These are phyloP conservation scores for Euura saliciscinereae DNA, from an alignment of 1,140 invertebrate genomes.

Conservation along the genomic window DNA sequence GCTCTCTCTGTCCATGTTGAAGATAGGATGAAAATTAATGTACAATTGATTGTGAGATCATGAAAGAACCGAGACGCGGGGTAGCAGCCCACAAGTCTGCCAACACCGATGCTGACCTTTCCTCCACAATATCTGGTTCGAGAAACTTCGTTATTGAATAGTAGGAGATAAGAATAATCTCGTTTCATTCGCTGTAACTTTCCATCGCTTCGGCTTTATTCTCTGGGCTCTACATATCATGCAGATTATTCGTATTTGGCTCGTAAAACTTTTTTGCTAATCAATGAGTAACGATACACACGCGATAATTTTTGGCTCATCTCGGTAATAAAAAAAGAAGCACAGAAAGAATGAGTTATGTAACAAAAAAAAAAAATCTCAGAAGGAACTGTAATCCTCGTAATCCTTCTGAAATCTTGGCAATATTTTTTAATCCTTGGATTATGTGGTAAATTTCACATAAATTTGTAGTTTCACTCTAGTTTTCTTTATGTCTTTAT, in stretches of 20 bases:
- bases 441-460: too few species aligned
- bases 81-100: constrained; percentile 26
- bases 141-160: constrained; percentile 24
- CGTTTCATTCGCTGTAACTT: neutral
- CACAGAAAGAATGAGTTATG: too few species aligned
- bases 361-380: too few species aligned
- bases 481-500: neutral
- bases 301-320: too few species aligned
- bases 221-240: neutral
- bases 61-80: neutral
- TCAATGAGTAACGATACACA: too few species aligned
- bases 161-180: neutral
- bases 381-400: too few species aligned
- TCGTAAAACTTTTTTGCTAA: neutral
- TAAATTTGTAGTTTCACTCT: neutral
- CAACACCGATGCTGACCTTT: constrained; percentile 8
- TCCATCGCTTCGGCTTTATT: neutral
- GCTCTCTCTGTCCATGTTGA: too few species aligned
- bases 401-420: too few species aligned
- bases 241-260: neutral
- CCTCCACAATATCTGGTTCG: neutral
- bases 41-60: neutral
- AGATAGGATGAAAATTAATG: neutral
- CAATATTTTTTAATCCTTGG: too few species aligned
- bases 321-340: too few species aligned